These are phyloP conservation scores for Hyposoter didymator DNA, from an alignment of 2,888 invertebrate genomes.

Conservation along the genomic window DNA sequence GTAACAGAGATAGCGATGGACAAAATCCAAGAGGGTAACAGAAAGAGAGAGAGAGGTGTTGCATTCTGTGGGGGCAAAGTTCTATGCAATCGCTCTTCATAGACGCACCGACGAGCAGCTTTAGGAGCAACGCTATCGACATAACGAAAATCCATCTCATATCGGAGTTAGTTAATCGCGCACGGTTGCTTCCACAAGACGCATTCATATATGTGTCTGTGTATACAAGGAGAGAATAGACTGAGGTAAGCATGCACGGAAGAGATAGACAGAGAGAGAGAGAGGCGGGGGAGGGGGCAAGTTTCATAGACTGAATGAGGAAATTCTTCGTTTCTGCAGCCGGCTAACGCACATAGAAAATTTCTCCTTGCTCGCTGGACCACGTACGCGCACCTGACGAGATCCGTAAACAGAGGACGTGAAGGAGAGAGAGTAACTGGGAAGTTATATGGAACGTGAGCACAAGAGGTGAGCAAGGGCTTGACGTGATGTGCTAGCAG, in stretches of 20 bases:
- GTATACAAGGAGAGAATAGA: slow-evolving; percentile 20
- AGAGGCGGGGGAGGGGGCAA: slow-evolving; percentile 8
- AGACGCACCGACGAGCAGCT: slow-evolving; percentile 63
- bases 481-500: slow-evolving; percentile 39
- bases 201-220: slow-evolving; percentile 33
- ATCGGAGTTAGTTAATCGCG: slow-evolving; percentile 79
- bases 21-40: slow-evolving; percentile 15
- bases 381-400: slow-evolving; percentile 54
- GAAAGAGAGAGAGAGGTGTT: slow-evolving; percentile 33
- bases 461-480: slow-evolving; percentile 8
- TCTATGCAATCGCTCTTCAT: slow-evolving; percentile 53
- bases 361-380: slow-evolving; percentile 54
- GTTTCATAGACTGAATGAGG: slow-evolving; percentile 32
- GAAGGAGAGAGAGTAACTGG: neutral
- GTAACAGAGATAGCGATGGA: neutral
- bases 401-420: slow-evolving; percentile 1
- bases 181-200: slow-evolving; percentile 77
- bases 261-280: slow-evolving; percentile 28
- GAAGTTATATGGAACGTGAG: neutral
- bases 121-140: slow-evolving; percentile 78
- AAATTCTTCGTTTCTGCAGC: slow-evolving; percentile 47
- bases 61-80: slow-evolving; percentile 25
- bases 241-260: neutral
- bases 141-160: slow-evolving; percentile 80
- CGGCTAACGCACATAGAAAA: slow-evolving; percentile 46